A percentile compares a stretch with the other conserved stretches of the same genome.
Evolutionary conservation across 2,797 vertebrate genomes (phyloP).

Genomic region (Vultur gryphus): DNA sequence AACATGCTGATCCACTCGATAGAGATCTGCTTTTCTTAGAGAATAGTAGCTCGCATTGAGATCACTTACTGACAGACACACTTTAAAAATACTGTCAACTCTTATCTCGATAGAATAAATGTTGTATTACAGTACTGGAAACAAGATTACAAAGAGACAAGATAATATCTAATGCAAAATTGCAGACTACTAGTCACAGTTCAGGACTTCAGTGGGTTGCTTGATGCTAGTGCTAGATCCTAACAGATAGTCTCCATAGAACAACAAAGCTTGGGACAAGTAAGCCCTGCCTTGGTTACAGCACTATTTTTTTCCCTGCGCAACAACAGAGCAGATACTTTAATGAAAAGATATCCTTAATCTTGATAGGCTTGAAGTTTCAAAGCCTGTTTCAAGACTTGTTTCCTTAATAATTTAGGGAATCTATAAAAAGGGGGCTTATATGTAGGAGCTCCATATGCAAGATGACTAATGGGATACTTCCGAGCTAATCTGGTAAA

Average conservation of each 20-base stretch:
- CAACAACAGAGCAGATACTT: background rate
- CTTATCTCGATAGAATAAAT: background rate
- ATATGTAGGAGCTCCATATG: background rate
- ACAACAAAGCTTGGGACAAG: background rate
- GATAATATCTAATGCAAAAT: background rate
- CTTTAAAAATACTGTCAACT: background rate
- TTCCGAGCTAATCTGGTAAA: background rate
- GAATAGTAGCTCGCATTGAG: background rate
- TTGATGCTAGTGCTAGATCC: background rate
- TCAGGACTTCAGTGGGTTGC: background rate
- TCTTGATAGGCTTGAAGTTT: background rate
- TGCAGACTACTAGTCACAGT: background rate
- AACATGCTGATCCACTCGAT: background rate
- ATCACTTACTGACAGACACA: background rate
- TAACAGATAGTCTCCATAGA: background rate
- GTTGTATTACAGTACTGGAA: background rate
- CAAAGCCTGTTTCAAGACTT: background rate
- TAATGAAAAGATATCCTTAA: background rate
- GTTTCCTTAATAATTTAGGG: background rate
- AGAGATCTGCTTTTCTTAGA: background rate
- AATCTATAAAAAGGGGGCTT: background rate
- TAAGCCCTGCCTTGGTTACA: background rate
- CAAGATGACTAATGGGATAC: background rate
- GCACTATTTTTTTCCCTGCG: background rate
- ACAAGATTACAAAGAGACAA: background rate